These are phyloP conservation scores for Drosophila neonasuta DNA, from an alignment of 2,888 invertebrate species.

Conservation along the genomic window DNA sequence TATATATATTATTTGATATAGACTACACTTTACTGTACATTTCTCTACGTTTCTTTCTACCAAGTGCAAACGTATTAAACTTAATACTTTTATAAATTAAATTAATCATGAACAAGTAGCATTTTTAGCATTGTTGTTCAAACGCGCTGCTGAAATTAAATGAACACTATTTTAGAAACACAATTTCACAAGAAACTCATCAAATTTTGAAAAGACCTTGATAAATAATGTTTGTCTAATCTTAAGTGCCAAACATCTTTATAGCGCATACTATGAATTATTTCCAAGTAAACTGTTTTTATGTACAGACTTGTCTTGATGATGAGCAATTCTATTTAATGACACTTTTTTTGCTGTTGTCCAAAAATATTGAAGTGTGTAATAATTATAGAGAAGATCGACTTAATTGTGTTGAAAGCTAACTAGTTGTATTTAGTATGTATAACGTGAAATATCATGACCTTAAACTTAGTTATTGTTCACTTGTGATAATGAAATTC, in stretches of 20 bases:
- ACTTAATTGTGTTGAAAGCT: background rate
- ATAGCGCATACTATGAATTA: background rate
- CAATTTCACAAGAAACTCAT: background rate
- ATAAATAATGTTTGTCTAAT: constrained; percentile 1
- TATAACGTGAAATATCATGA: no score
- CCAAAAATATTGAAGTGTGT: background rate
- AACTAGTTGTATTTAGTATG: no score
- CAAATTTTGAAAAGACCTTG: background rate
- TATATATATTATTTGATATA: no score
- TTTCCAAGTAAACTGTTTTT: constrained; percentile 3
- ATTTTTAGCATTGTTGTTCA: background rate
- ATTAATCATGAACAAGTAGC: background rate
- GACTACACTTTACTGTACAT: no score
- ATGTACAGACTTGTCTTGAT: background rate
- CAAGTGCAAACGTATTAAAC: background rate
- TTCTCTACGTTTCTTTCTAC: background rate
- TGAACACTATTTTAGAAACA: background rate
- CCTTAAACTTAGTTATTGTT: no score
- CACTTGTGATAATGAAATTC: no score
- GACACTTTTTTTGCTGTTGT: background rate
- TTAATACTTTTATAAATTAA: background rate
- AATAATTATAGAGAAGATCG: constrained; percentile 2
- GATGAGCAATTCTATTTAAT: background rate
- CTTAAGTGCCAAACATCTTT: background rate
- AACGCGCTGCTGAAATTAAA: background rate